Conservation (phyloP, 2,113 vertebrate species). For the Gorsachius goisagi region DNA sequence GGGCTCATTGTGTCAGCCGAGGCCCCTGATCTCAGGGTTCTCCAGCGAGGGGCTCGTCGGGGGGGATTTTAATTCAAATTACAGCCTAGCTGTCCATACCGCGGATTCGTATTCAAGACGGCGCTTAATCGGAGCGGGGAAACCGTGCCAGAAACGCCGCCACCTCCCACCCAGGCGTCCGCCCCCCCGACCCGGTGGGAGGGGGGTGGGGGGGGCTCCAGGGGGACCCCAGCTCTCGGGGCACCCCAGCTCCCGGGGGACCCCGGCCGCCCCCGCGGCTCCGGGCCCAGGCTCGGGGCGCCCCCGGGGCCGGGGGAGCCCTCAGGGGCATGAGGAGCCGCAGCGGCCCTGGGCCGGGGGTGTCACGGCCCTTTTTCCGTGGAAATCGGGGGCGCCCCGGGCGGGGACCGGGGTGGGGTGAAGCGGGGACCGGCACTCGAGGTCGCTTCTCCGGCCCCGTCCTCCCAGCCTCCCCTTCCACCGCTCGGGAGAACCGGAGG, state of each 20-base stretch:
- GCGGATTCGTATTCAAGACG: conserved; percentile 56
- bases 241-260: too few relatives aligned
- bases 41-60: conserved; percentile 17
- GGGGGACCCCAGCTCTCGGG: too few relatives aligned
- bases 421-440: background rate
- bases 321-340: rapidly evolving
- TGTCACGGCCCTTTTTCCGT: background rate
- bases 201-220: too few relatives aligned
- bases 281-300: background rate
- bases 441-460: background rate
- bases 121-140: background rate
- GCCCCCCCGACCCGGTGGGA: background rate
- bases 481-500: background rate
- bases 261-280: too few relatives aligned
- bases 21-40: conserved; percentile 67
- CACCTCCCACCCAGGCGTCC: background rate
- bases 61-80: conserved; percentile 59
- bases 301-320: background rate
- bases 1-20: conserved; percentile 73
- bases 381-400: background rate
- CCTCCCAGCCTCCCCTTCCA: background rate
- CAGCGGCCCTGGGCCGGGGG: background rate
- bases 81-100: conserved; percentile 40
- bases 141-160: background rate
- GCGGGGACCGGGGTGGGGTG: too few relatives aligned